Evolutionary conservation across 2,113 vertebrate genomes (phyloP).

Genomic region (Delphinapterus leucas): DNA sequence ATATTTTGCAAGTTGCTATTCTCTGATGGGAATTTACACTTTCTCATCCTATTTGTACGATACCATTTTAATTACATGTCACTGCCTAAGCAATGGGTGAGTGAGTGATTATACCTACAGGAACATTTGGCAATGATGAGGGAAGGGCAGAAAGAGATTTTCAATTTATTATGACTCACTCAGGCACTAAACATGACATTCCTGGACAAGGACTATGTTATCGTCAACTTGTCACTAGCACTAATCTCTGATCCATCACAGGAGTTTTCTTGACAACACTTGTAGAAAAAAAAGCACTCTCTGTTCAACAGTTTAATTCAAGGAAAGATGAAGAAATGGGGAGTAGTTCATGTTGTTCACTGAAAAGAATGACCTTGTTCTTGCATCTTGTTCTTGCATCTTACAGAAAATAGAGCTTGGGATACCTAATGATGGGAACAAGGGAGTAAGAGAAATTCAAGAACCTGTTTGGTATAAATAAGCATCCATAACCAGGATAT

Average conservation of each 20-base stretch:
- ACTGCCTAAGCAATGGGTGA: slow-evolving; percentile 65
- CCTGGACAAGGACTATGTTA: slow-evolving; percentile 69
- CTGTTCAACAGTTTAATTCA: neutral
- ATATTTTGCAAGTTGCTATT: slow-evolving; percentile 64
- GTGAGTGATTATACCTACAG: slow-evolving; percentile 73
- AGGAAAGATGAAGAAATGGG: neutral
- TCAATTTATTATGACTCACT: slow-evolving; percentile 76
- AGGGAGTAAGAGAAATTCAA: neutral
- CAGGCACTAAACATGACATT: slow-evolving; percentile 70
- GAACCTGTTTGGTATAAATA: neutral
- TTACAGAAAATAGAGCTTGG: neutral
- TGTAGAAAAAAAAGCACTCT: neutral
- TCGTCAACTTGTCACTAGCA: slow-evolving; percentile 63
- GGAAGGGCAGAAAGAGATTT: slow-evolving; percentile 59
- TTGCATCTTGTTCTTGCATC: neutral
- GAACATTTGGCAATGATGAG: slow-evolving; percentile 66
- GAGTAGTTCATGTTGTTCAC: neutral
- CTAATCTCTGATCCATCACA: slow-evolving; percentile 73
- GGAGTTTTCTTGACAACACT: slow-evolving; percentile 62
- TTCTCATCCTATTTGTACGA: slow-evolving; percentile 73
- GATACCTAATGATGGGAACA: neutral
- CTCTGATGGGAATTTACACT: slow-evolving; percentile 68
- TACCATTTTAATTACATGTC: slow-evolving; percentile 82
- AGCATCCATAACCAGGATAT: neutral
- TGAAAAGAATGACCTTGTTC: neutral